Evolutionary conservation across 2,888 invertebrate genomes (phyloP).

Genomic region (Escarpia spicata): DNA sequence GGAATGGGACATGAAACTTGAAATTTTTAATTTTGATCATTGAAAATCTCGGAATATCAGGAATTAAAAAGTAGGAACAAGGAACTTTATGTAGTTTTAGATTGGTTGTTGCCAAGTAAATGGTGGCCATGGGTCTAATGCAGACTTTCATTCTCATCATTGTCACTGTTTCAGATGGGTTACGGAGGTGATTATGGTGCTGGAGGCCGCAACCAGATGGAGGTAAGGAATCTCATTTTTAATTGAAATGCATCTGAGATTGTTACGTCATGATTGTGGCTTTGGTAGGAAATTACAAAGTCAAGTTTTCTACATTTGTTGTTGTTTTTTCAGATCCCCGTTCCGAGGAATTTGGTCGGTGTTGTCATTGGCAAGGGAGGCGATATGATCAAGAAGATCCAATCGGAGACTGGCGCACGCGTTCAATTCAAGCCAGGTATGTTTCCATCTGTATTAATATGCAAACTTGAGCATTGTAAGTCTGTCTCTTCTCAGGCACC

Average conservation of each 20-base stretch:
- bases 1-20: too few relatives aligned
- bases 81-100: too few relatives aligned
- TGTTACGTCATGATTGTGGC: not conserved
- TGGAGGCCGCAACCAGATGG: slow-evolving; percentile 19
- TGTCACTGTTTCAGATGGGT: not conserved
- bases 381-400: slow-evolving; percentile 97
- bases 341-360: slow-evolving; percentile 92
- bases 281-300: not conserved
- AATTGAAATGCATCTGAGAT: not conserved
- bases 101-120: too few relatives aligned
- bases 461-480: too few relatives aligned
- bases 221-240: not conserved
- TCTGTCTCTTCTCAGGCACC: too few relatives aligned
- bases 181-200: slow-evolving; percentile 20
- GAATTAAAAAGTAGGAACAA: too few relatives aligned
- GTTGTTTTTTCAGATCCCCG: slow-evolving; percentile 73
- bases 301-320: not conserved
- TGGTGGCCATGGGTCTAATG: too few relatives aligned
- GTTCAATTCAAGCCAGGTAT: slow-evolving; percentile 85
- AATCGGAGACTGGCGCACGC: slow-evolving; percentile 91
- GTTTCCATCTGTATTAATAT: too few relatives aligned
- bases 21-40: too few relatives aligned
- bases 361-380: slow-evolving; percentile 98
- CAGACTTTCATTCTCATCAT: too few relatives aligned
- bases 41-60: too few relatives aligned